These are phyloP conservation scores for Agrochola macilenta DNA, from an alignment of 2,888 invertebrate genomes.

Conservation along the genomic window DNA sequence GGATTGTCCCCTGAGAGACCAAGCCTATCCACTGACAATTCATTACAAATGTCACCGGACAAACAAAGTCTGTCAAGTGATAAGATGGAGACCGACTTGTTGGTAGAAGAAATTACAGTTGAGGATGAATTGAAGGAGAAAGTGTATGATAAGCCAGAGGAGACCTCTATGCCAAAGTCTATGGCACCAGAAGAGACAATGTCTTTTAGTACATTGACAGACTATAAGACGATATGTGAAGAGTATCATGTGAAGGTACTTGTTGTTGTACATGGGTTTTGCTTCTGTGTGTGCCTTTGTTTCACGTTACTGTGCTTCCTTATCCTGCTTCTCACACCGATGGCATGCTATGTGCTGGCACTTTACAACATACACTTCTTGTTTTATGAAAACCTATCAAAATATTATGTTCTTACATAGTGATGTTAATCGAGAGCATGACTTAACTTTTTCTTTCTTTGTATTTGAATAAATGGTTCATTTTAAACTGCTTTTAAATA, in stretches of 20 bases:
- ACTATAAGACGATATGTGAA: conserved; percentile 93
- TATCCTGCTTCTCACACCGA: conserved; percentile 71
- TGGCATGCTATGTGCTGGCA: conserved; percentile 75
- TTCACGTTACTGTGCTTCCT: conserved; percentile 61
- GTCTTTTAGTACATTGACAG: conserved; percentile 91
- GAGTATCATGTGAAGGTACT: conserved; percentile 93
- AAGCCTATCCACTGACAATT: conserved; percentile 71
- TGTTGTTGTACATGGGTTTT: conserved; percentile 67
- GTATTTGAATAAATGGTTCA: conserved; percentile 57
- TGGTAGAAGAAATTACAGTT: conserved; percentile 84
- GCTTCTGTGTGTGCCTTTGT: conserved; percentile 67
- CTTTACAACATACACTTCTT: conserved; percentile 70
- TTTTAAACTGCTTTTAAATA: conserved; percentile 56
- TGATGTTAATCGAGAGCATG: conserved; percentile 10
- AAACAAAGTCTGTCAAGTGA: conserved; percentile 77
- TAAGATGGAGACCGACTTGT: conserved; percentile 81
- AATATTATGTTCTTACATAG: conserved; percentile 61
- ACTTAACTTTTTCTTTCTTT: conserved; percentile 26
- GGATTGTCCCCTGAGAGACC: conserved; percentile 59
- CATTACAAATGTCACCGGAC: conserved; percentile 69
- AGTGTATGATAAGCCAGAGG: conserved; percentile 72
- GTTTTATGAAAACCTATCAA: conserved; percentile 68
- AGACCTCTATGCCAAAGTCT: conserved; percentile 81
- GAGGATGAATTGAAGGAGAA: conserved; percentile 78
- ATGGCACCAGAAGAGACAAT: conserved; percentile 82